A percentile compares a stretch with the other conserved stretches of the same genome.
Evolutionary conservation across 2,113 vertebrate genomes (phyloP).

Genomic region (Chloropsis cyanopogon): DNA sequence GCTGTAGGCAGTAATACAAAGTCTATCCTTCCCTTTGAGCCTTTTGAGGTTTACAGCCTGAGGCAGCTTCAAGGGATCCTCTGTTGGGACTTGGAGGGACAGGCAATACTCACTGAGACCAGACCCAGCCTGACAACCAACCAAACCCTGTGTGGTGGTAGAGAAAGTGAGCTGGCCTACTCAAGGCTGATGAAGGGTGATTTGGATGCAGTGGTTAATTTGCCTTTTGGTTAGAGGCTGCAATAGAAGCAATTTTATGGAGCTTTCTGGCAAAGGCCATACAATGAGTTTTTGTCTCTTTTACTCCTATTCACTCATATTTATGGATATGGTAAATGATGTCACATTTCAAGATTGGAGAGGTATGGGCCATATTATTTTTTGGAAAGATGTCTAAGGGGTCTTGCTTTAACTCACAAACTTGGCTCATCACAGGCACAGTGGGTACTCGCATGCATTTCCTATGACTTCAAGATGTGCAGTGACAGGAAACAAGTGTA

Average conservation of each 20-base stretch:
- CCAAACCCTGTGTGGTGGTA: background rate
- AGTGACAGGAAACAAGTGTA: background rate
- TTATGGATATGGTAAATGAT: background rate
- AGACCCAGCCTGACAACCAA: background rate
- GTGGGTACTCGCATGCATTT: background rate
- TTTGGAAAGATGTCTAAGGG: background rate
- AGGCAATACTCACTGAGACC: background rate
- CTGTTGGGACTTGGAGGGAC: background rate
- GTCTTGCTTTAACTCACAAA: background rate
- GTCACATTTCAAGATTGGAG: background rate
- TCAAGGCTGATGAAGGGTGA: background rate
- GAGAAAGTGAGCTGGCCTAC: background rate
- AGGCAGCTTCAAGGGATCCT: background rate
- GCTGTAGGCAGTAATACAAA: background rate
- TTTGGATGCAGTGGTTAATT: background rate
- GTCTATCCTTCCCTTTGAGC: background rate
- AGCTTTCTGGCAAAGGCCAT: background rate
- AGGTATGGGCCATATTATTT: background rate
- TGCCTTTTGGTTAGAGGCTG: background rate
- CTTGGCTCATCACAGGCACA: background rate
- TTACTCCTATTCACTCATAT: background rate
- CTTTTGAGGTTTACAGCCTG: background rate
- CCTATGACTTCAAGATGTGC: slow-evolving; percentile 7
- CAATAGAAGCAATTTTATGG: background rate
- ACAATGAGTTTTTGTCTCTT: background rate